Conservation (phyloP, 2,888 invertebrate genomes). For the Rhorus exstirpatorius region DNA sequence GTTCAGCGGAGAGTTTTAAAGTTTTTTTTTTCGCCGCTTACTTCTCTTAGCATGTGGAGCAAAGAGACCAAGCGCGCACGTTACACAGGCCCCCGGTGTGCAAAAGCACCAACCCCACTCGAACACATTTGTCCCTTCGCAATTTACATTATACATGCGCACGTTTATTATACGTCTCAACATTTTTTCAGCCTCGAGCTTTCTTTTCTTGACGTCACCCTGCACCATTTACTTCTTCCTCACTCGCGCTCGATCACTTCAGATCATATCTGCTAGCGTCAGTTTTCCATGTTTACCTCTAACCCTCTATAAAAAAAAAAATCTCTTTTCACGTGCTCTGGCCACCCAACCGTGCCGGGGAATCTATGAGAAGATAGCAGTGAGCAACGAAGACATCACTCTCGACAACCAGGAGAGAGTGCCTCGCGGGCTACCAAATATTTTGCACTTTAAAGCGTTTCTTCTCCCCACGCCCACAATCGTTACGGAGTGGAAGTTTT, state of each 20-base stretch:
- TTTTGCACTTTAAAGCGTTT: constrained; percentile 56
- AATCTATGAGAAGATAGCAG: constrained; percentile 61
- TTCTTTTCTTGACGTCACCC: constrained; percentile 28
- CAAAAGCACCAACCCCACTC: constrained; percentile 54
- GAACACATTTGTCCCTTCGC: constrained; percentile 53
- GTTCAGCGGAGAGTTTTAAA: constrained; percentile 79
- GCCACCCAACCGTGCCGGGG: constrained; percentile 17
- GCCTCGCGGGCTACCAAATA: constrained; percentile 53
- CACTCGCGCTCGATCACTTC: constrained; percentile 54
- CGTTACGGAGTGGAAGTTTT: constrained; percentile 44
- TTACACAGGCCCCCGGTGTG: constrained; percentile 44
- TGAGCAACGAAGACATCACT: constrained; percentile 54
- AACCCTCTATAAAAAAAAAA: too few species aligned
- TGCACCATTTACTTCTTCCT: constrained; percentile 36
- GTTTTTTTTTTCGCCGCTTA: constrained; percentile 75
- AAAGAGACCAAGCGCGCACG: constrained; percentile 35
- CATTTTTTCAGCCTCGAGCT: constrained; percentile 26
- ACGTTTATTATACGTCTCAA: constrained; percentile 15
- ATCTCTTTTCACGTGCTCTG: constrained; percentile 51
- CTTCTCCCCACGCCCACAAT: constrained; percentile 41
- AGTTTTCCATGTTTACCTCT: constrained; percentile 53
- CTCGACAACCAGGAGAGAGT: constrained; percentile 18
- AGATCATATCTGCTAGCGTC: constrained; percentile 65
- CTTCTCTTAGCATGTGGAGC: constrained; percentile 40
- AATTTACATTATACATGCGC: constrained; percentile 33